phyloP scores from a whole-genome alignment of 2,113 vertebrate genomes.

The Turdus rufiventris region DNA sequence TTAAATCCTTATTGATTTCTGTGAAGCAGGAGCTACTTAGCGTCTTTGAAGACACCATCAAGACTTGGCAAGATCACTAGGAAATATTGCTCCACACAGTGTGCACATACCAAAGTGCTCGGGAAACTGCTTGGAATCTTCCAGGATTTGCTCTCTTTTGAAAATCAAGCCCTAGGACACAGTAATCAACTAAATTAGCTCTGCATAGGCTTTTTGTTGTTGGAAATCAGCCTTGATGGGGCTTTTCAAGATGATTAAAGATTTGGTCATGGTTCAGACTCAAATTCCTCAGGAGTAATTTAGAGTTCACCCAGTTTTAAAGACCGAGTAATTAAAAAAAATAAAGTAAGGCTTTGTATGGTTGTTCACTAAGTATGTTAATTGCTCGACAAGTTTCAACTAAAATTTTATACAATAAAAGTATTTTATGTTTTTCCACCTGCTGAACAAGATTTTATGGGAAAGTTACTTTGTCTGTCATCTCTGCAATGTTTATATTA shows the following conservation, averaged over 20 bases:
- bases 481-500: background rate
- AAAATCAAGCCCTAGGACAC: background rate
- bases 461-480: background rate
- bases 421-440: background rate
- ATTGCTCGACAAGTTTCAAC: slow-evolving; percentile 25
- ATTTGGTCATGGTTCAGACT: slow-evolving; percentile 12
- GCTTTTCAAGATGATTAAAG: slow-evolving; percentile 30
- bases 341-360: background rate
- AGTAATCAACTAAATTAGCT: slow-evolving; percentile 1
- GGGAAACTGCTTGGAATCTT: background rate
- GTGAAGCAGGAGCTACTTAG: background rate
- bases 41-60: background rate
- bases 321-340: background rate
- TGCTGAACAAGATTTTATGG: background rate
- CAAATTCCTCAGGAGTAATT: slow-evolving; percentile 21
- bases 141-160: background rate
- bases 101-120: background rate
- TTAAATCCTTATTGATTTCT: background rate
- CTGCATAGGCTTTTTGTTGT: background rate
- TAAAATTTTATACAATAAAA: background rate
- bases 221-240: background rate
- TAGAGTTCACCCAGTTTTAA: background rate
- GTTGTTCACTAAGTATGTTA: slow-evolving; percentile 12
- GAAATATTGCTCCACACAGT: background rate
- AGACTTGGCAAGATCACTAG: background rate